These are phyloP conservation scores for Anabas testudineus DNA, from an alignment of 2,797 vertebrate species.

Conservation along the genomic window DNA sequence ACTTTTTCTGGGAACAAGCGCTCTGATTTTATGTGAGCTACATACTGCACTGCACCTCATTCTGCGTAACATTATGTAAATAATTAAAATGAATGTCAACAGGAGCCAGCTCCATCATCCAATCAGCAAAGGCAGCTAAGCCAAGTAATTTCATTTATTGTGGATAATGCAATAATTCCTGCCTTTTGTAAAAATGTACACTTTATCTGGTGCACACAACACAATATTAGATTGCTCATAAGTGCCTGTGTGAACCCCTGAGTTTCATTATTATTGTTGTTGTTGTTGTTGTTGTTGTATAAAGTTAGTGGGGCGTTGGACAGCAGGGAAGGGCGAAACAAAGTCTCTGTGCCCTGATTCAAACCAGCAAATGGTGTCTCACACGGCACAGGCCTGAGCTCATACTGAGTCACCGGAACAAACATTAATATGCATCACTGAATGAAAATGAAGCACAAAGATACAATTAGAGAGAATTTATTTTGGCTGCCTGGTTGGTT, in stretches of 20 bases:
- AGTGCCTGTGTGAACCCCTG: constrained; percentile 29
- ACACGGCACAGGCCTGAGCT: constrained; percentile 10
- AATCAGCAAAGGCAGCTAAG: constrained; percentile 28
- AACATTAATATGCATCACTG: constrained; percentile 28
- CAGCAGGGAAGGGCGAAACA: constrained; percentile 44
- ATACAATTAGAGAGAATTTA: not conserved
- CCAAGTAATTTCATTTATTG: constrained; percentile 35
- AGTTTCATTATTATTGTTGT: constrained; percentile 19
- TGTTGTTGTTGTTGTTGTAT: constrained; percentile 4
- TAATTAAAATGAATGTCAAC: constrained; percentile 26
- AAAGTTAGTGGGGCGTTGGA: constrained; percentile 27
- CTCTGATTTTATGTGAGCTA: constrained; percentile 17
- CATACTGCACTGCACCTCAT: constrained; percentile 10
- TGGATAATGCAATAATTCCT: constrained; percentile 30
- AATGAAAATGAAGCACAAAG: constrained; percentile 35
- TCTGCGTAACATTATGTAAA: constrained; percentile 23
- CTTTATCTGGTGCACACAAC: constrained; percentile 25
- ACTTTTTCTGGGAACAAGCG: constrained; percentile 6
- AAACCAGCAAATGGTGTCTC: constrained; percentile 27
- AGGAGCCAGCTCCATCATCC: constrained; percentile 23
- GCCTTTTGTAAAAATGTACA: constrained; percentile 15
- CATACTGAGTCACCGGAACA: constrained; percentile 2
- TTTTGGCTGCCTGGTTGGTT: not conserved
- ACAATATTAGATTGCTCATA: constrained; percentile 21
- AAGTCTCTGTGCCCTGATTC: constrained; percentile 34